Evolutionary conservation across 2,797 vertebrate species (phyloP).

Genomic region (Cottoperca gobio): DNA sequence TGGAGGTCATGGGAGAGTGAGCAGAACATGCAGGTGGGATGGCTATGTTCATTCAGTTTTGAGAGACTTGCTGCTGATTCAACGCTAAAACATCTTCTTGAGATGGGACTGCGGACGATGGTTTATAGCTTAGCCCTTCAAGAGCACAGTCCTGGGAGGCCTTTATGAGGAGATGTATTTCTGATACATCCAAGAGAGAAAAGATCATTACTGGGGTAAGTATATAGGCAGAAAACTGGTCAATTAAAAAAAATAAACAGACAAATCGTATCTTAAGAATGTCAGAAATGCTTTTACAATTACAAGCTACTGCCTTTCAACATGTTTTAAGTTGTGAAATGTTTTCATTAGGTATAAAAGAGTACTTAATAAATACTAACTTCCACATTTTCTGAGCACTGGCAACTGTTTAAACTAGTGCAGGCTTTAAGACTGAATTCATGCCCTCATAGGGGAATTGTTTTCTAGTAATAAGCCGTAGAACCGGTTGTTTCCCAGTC

Average conservation of each 20-base stretch:
- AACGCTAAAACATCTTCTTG: conserved; percentile 37
- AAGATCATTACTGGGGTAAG: conserved; percentile 56
- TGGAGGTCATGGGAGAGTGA: conserved; percentile 54
- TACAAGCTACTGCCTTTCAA: background rate
- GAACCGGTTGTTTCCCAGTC: conserved; percentile 77
- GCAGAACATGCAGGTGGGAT: conserved; percentile 58
- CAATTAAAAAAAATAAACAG: background rate
- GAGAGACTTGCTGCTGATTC: conserved; percentile 42
- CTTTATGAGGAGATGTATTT: conserved; percentile 38
- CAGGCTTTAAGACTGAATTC: conserved; percentile 1
- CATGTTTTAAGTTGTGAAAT: conserved; percentile 12
- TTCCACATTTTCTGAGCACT: conserved; percentile 22
- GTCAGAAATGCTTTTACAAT: background rate
- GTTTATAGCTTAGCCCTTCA: conserved; percentile 27
- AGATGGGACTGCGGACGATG: conserved; percentile 37
- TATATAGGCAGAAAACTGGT: conserved; percentile 23
- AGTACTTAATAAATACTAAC: conserved; percentile 7
- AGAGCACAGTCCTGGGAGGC: conserved; percentile 20
- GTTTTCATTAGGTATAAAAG: background rate
- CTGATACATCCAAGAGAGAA: conserved; percentile 32
- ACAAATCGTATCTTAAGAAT: background rate
- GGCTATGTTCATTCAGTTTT: conserved; percentile 28
- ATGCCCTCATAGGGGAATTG: conserved; percentile 45
- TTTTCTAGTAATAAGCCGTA: conserved; percentile 55
- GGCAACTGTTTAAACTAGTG: background rate